Conservation (phyloP, 2,113 vertebrate species). For the Etheostoma cragini region DNA sequence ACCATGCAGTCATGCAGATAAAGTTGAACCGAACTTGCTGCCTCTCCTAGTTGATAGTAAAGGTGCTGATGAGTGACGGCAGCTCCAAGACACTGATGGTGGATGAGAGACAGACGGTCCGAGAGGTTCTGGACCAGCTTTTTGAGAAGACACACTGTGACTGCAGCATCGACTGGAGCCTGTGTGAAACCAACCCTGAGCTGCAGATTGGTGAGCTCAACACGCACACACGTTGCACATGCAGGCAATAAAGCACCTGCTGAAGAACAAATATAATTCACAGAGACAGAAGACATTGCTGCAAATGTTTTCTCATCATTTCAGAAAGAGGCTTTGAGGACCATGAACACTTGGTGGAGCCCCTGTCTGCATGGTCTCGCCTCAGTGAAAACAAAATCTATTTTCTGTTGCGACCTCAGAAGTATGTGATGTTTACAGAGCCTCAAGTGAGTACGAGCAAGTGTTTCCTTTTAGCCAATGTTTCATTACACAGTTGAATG, state of each 20-base stretch:
- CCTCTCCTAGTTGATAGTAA: conserved; percentile 87
- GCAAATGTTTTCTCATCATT: conserved; percentile 40
- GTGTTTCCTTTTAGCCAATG: background rate
- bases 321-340: conserved; percentile 95
- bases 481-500: background rate
- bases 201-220: conserved; percentile 88
- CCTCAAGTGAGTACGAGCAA: conserved; percentile 85
- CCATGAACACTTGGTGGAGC: conserved; percentile 92
- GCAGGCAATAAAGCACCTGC: background rate
- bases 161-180: conserved; percentile 89
- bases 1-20: background rate
- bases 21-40: background rate
- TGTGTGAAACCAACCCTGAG: conserved; percentile 92
- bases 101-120: conserved; percentile 90
- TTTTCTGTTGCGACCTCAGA: conserved; percentile 89
- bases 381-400: conserved; percentile 90
- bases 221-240: background rate
- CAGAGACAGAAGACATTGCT: background rate
- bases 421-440: conserved; percentile 93
- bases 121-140: conserved; percentile 90
- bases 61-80: conserved; percentile 90
- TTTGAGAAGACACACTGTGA: conserved; percentile 96
- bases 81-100: conserved; percentile 94
- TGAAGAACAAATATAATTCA: background rate
- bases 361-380: conserved; percentile 90